Evolutionary conservation across 1,140 invertebrate genomes (phyloP), one percentile per base, ranked within the genome.

Genomic region (Ruditapes philippinarum): DNA sequence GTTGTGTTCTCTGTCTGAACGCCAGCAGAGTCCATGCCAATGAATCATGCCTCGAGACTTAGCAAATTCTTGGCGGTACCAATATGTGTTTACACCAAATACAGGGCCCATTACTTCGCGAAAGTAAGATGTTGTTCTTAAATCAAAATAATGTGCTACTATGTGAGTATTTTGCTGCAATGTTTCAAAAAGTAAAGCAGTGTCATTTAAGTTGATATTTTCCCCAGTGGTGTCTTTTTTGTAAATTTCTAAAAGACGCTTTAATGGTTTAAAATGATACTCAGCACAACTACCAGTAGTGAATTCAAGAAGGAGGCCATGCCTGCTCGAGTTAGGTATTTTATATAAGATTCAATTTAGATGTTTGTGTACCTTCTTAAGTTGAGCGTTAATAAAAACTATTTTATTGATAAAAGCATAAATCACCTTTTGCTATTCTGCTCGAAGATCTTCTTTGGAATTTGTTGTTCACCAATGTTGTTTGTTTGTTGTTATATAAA

Each of bases 301-400:
- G 22, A 85, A 90, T 60, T 80, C 74, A 17, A 74, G 70, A n/a
- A 42, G 60, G 7, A 79, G 45, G n/a, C 88, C 88, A n/a, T n/a
- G 38, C 68, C 68, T 62, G 81, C 82, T 76, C 89, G 85, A 65
- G 89, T 89, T 40, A 89, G 60, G 86, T 76, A 91, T 57, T 89
- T 76, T 22, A 91, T 54, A 14, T 86, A 42, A 40, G 86, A 73
- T 82, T 87, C 45, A 25, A 91, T 82, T 82, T 89, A 31, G 33
- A n/a, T 38, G 88, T 76, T 86, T 89, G 82, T 11, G 78, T 81
- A 0, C 86, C 90, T 22, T 74, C 19, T 22, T 86, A 38, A 31
- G 7, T 45, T 45, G 87, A 65, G 45, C 88, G 65, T 38, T 88
- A 89, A 45, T 91, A 91, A n/a, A n/a, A 11, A 89, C 22, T 49